Evolutionary conservation across 2,797 vertebrate species (phyloP).

Genomic region (Rhynchotus rufescens): DNA sequence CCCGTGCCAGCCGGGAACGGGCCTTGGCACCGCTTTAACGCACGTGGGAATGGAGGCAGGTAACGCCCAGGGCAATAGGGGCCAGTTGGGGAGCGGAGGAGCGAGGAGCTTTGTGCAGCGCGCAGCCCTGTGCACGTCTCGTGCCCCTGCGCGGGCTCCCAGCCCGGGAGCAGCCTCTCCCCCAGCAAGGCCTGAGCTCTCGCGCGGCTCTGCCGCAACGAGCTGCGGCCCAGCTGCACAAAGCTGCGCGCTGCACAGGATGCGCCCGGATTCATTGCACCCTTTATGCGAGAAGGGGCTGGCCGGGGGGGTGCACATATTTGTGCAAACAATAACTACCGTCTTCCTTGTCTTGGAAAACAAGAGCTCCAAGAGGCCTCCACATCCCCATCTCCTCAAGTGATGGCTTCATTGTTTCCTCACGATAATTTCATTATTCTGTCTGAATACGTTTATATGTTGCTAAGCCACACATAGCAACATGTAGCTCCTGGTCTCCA

Average conservation of each 20-base stretch:
- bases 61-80: background rate
- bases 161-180: background rate
- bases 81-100: background rate
- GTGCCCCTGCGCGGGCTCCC: background rate
- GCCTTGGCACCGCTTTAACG: fast-evolving
- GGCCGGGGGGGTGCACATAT: conserved; percentile 40
- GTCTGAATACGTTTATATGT: conserved; percentile 75
- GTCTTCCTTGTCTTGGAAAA: conserved; percentile 69
- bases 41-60: fast-evolving
- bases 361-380: conserved; percentile 52
- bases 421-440: conserved; percentile 77
- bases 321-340: conserved; percentile 71
- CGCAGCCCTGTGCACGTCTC: fast-evolving
- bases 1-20: fast-evolving
- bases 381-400: conserved; percentile 60
- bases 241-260: background rate
- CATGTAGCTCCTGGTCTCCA: conserved; percentile 55
- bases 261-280: conserved; percentile 13
- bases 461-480: conserved; percentile 79
- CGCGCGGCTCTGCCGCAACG: background rate
- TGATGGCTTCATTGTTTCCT: conserved; percentile 76
- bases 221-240: conserved; percentile 2
- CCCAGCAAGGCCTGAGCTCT: background rate
- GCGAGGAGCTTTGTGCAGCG: background rate
- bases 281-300: conserved; percentile 42